Evolutionary conservation across 1,140 invertebrate genomes (phyloP).

Genomic region (Neotoxoptera formosana): DNA sequence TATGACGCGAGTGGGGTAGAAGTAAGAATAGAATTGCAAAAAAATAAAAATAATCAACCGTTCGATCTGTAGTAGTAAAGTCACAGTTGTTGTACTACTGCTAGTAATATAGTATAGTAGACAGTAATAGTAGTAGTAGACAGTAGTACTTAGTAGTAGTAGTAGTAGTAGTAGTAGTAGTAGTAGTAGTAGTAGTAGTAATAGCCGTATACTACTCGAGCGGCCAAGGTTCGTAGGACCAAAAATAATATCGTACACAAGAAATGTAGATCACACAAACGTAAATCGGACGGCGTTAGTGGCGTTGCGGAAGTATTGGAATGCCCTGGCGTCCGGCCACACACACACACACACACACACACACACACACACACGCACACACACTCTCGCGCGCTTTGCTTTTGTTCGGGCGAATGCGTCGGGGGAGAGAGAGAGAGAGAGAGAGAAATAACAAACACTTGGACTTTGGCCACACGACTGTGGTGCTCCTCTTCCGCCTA

Average conservation of each 20-base stretch:
- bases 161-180: background rate
- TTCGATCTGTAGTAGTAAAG: background rate
- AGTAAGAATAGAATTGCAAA: background rate
- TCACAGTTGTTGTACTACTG: background rate
- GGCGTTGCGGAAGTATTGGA: constrained; percentile 48
- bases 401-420: background rate
- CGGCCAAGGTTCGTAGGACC: constrained; percentile 42
- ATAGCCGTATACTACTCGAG: background rate
- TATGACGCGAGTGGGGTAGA: background rate
- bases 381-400: no score
- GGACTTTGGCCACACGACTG: constrained; percentile 34
- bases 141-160: background rate
- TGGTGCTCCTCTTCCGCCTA: constrained; percentile 5
- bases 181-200: background rate
- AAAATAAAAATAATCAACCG: background rate
- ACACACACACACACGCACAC: background rate
- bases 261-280: constrained; percentile 40
- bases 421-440: no score
- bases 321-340: constrained; percentile 39
- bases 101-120: background rate
- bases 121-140: no score
- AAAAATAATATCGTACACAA: constrained; percentile 42
- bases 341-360: background rate
- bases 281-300: background rate
- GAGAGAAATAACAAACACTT: constrained; percentile 3